phyloP scores from a whole-genome alignment of 1,140 invertebrate genomes.

The Phymastichus coffea region DNA sequence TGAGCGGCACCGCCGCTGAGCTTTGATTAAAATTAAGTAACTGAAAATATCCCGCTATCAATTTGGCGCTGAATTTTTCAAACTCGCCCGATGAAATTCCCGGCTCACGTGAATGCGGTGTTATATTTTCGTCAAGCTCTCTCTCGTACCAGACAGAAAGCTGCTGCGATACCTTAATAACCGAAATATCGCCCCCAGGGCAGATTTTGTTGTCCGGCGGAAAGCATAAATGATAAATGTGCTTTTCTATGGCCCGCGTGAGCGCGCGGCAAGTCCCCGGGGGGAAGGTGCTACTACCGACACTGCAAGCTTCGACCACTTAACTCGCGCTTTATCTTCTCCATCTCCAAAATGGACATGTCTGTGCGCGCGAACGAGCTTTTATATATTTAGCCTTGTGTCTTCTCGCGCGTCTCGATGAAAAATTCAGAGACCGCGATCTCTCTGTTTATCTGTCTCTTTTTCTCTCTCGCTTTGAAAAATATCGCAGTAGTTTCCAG shows the following conservation, averaged over 20 bases:
- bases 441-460: neutral
- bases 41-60: too few relatives aligned
- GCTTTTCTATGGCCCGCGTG: constrained; percentile 18
- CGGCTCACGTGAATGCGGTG: too few relatives aligned
- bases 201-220: constrained; percentile 44
- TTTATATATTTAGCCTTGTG: constrained; percentile 19
- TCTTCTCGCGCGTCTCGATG: neutral
- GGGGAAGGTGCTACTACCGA: neutral
- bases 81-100: too few relatives aligned
- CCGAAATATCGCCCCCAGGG: constrained; percentile 49
- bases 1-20: neutral
- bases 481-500: too few relatives aligned
- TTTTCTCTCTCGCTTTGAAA: neutral
- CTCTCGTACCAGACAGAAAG: too few relatives aligned
- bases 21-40: too few relatives aligned
- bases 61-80: too few relatives aligned
- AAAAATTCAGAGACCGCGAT: neutral
- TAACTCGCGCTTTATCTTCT: constrained; percentile 30
- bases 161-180: constrained; percentile 46
- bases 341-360: constrained; percentile 26
- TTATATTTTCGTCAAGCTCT: too few relatives aligned
- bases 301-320: constrained; percentile 27
- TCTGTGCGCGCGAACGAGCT: too few relatives aligned
- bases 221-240: constrained; percentile 47
- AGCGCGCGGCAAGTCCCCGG: constrained; percentile 1